These are phyloP conservation scores for Sabatieria punctata DNA, from an alignment of 2,888 invertebrate genomes.

Conservation along the genomic window DNA sequence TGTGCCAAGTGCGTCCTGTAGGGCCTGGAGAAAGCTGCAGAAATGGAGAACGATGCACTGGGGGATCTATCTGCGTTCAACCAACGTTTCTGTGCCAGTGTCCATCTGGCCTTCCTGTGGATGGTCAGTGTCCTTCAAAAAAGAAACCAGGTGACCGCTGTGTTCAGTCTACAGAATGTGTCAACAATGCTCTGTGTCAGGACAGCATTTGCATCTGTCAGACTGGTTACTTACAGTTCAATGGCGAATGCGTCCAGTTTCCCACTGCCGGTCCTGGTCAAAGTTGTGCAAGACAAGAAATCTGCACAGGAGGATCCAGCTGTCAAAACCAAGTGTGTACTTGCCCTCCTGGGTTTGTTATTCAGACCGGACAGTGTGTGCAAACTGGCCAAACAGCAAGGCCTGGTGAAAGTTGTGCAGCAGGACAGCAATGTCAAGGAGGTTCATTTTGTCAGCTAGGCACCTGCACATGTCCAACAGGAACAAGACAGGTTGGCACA, in stretches of 20 bases:
- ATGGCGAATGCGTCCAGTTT: constrained; percentile 1
- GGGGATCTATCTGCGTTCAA: too few species aligned
- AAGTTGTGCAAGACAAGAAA: not conserved
- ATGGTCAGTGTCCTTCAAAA: too few species aligned
- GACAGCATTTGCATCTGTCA: too few species aligned
- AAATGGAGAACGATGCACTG: too few species aligned
- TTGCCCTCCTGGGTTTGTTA: not conserved
- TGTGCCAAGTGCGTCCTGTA: too few species aligned
- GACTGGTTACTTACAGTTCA: too few species aligned
- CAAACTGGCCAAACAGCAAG: not conserved
- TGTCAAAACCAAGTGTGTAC: constrained; percentile 1
- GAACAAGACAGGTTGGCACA: not conserved
- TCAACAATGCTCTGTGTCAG: too few species aligned
- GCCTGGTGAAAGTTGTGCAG: constrained; percentile 1
- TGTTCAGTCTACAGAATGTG: too few species aligned
- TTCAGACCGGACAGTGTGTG: not conserved
- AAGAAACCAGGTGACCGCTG: too few species aligned
- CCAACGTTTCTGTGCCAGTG: constrained; percentile 6
- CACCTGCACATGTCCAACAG: constrained; percentile 15
- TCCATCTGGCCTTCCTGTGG: too few species aligned
- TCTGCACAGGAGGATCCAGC: not conserved
- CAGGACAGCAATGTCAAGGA: constrained; percentile 15
- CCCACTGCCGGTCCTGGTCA: constrained; percentile 1
- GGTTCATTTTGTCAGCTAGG: constrained; percentile 21
- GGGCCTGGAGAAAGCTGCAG: too few species aligned